Conservation (phyloP, 2,888 invertebrate genomes). For the Hybos culiciformis region DNA sequence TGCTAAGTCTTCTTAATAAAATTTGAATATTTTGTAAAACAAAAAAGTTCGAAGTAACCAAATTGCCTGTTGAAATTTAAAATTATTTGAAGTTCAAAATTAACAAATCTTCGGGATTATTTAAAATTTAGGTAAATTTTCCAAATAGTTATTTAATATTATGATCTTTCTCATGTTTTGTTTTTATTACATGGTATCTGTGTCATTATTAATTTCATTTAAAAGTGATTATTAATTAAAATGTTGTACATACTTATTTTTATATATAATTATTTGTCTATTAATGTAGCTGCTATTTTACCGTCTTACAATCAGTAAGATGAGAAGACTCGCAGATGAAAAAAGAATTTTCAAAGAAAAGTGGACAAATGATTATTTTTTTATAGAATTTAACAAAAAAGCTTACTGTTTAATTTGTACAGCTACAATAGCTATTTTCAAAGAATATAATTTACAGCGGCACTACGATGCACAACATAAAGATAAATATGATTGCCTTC, state of each 20-base stretch:
- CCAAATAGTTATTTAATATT: too few relatives aligned
- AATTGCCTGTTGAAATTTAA: background rate
- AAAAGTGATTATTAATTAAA: slow-evolving; percentile 2
- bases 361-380: slow-evolving; percentile 3
- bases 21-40: too few relatives aligned
- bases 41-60: too few relatives aligned
- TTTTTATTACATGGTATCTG: background rate
- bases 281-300: slow-evolving; percentile 2
- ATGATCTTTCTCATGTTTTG: too few relatives aligned
- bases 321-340: background rate
- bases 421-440: slow-evolving; percentile 4
- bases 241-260: slow-evolving; percentile 1
- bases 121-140: too few relatives aligned
- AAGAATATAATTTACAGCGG: slow-evolving; percentile 4
- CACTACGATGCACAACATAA: slow-evolving; percentile 3
- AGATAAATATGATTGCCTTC: slow-evolving; percentile 3
- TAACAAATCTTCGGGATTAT: slow-evolving; percentile 1
- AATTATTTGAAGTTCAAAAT: background rate
- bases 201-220: slow-evolving; percentile 2
- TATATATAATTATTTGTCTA: slow-evolving; percentile 1
- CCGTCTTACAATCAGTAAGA: slow-evolving; percentile 1
- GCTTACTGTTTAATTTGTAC: slow-evolving; percentile 4
- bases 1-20: too few relatives aligned
- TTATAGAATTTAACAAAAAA: slow-evolving; percentile 3
- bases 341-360: slow-evolving; percentile 2